Conservation (phyloP, 2,113 vertebrate species). For the Penelope pileata region DNA sequence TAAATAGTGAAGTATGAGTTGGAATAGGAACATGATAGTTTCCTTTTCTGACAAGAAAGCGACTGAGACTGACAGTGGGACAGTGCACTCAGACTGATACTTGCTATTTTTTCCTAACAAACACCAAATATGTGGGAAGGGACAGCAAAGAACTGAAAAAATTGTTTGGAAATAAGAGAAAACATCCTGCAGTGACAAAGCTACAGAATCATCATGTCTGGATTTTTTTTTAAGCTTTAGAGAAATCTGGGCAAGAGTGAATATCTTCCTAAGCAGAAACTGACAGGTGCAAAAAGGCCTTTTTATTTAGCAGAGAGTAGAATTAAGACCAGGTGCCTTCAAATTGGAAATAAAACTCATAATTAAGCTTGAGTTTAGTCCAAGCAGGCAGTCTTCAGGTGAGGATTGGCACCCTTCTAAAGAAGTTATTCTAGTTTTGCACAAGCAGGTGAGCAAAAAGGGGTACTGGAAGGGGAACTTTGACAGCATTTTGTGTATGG, state of each 20-base stretch:
- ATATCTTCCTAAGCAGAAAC: background rate
- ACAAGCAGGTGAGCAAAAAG: background rate
- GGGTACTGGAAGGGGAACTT: background rate
- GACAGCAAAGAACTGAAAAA: background rate
- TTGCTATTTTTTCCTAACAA: background rate
- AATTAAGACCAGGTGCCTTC: background rate
- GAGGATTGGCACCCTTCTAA: background rate
- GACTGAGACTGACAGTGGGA: background rate
- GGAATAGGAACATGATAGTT: background rate
- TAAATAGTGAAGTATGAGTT: background rate
- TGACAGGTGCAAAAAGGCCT: background rate
- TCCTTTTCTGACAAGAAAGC: background rate
- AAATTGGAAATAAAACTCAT: background rate
- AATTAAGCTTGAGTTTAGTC: background rate
- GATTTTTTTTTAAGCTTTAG: slow-evolving; percentile 26
- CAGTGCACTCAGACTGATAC: background rate
- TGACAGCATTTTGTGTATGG: background rate
- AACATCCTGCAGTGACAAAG: background rate
- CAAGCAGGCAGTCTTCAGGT: background rate
- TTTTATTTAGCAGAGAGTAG: background rate
- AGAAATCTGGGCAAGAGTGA: background rate
- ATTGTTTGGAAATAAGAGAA: background rate
- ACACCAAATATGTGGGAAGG: background rate
- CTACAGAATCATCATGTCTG: background rate
- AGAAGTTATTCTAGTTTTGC: background rate